A percentile compares a stretch with the other conserved stretches of the same genome.
phyloP scores from a whole-genome alignment of 92 coral and sea anemone species.

The Phenganax subtilis region DNA sequence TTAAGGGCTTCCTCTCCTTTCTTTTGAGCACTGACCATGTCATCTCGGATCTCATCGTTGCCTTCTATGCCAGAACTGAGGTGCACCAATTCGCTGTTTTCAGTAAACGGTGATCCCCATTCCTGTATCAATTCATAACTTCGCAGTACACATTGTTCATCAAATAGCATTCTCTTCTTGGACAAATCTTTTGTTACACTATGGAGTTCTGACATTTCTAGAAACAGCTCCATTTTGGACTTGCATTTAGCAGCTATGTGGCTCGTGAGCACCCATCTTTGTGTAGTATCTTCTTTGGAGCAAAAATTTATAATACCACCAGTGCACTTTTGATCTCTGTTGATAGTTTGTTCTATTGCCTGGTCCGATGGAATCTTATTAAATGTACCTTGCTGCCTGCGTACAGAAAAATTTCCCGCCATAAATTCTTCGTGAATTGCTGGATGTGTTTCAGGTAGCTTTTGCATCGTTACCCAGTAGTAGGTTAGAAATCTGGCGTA shows the following conservation, averaged over 20 bases:
- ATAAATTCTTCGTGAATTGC: conserved; percentile 8
- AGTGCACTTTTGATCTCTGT: conserved; percentile 19
- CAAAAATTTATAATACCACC: background rate
- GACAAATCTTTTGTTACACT: background rate
- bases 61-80: conserved; percentile 20
- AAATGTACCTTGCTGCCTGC: conserved; percentile 18
- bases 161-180: conserved; percentile 15
- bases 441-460: conserved; percentile 32
- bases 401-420: conserved; percentile 15
- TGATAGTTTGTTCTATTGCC: conserved; percentile 24
- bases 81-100: conserved; percentile 1
- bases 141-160: conserved; percentile 19
- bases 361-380: conserved; percentile 9
- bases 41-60: conserved; percentile 3
- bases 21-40: conserved; percentile 13
- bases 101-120: background rate
- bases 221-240: conserved; percentile 18
- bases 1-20: conserved; percentile 24
- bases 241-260: background rate
- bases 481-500: conserved; percentile 34
- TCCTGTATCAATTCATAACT: background rate
- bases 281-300: background rate
- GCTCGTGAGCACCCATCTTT: conserved; percentile 24
- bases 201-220: background rate
- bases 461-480: conserved; percentile 13